Conservation (phyloP, 1,140 invertebrate genomes). For the Neuroterus valhalla region DNA sequence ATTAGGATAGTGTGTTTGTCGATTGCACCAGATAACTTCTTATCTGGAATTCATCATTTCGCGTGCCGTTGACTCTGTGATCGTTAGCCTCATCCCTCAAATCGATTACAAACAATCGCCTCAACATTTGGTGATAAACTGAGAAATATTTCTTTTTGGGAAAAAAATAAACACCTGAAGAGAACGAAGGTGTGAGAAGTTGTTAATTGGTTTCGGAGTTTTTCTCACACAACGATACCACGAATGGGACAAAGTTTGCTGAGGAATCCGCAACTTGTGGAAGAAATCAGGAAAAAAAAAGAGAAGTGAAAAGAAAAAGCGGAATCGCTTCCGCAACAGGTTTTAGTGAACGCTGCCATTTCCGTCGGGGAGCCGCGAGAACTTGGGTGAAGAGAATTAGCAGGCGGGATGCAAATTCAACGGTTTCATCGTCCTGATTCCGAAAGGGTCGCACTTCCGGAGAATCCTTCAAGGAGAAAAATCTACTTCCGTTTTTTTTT, state of each 20-base stretch:
- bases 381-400: not conserved
- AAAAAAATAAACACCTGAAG: not conserved
- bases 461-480: too few species aligned
- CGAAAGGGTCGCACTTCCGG: too few species aligned
- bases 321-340: conserved; percentile 28
- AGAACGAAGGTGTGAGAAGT: too few species aligned
- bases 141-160: not conserved
- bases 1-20: conserved; percentile 27
- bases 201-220: too few species aligned
- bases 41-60: conserved; percentile 26
- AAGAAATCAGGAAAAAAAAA: not conserved
- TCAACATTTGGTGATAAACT: not conserved
- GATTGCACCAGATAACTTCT: conserved; percentile 8
- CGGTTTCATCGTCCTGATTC: too few species aligned
- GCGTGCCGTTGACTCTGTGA: not conserved
- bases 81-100: not conserved
- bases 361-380: not conserved
- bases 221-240: too few species aligned
- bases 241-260: not conserved
- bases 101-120: not conserved
- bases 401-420: too few species aligned
- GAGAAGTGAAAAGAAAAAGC: not conserved
- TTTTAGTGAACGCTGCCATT: conserved; percentile 11
- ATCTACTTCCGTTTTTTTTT: too few species aligned
- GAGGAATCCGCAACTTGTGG: not conserved